Percentiles rank a stretch among this genome's conserved stretches.
Evolutionary conservation across 2,113 vertebrate genomes (phyloP).

Genomic region (Notothenia rossii): DNA sequence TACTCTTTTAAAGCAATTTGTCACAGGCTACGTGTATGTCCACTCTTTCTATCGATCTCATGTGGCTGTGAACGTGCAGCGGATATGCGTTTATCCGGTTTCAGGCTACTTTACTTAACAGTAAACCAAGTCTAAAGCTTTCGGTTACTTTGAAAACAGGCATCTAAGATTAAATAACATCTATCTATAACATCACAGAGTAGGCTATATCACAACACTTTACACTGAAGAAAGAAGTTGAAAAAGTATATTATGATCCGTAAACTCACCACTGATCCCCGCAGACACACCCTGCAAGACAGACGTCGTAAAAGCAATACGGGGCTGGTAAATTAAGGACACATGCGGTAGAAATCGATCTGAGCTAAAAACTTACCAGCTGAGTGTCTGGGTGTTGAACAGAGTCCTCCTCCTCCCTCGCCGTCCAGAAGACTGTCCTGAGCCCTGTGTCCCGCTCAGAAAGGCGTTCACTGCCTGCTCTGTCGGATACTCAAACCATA

Average conservation of each 20-base stretch:
- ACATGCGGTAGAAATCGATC: background rate
- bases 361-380: conserved; percentile 53
- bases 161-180: background rate
- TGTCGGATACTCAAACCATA: conserved; percentile 27
- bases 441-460: conserved; percentile 22
- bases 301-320: too few species aligned
- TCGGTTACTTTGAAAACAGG: background rate
- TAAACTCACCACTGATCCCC: background rate
- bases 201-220: background rate
- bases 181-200: background rate
- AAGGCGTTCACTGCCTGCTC: conserved; percentile 65
- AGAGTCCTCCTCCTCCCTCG: conserved; percentile 24
- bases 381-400: conserved; percentile 13
- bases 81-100: conserved; percentile 36
- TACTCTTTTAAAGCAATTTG: background rate
- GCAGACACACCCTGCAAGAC: background rate
- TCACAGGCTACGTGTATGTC: background rate
- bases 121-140: background rate
- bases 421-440: conserved; percentile 24
- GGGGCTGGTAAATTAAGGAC: background rate
- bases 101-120: background rate
- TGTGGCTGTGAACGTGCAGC: background rate
- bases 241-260: background rate
- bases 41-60: background rate
- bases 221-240: background rate